Conservation (phyloP, 2,113 vertebrate genomes). For the Prolemur simus region DNA sequence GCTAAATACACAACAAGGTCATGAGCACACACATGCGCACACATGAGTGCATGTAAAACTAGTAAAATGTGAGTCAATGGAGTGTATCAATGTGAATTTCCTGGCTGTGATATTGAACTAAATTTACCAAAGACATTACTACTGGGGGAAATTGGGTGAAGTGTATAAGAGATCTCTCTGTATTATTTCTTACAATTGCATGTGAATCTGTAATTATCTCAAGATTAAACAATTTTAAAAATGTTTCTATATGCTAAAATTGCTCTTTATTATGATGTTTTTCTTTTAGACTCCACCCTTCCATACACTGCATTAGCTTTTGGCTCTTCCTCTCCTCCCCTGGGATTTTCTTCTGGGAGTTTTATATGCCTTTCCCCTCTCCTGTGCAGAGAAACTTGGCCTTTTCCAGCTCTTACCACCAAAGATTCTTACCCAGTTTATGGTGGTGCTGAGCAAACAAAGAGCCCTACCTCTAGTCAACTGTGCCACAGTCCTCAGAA, state of each 20-base stretch:
- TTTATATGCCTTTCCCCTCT: neutral
- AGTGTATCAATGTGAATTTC: neutral
- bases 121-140: neutral
- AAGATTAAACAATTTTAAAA: neutral
- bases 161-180: neutral
- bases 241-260: neutral
- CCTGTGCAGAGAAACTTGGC: neutral
- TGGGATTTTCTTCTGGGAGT: neutral
- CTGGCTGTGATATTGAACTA: neutral
- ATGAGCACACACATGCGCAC: neutral
- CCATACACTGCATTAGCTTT: neutral
- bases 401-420: neutral
- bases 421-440: neutral
- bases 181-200: neutral
- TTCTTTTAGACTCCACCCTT: neutral
- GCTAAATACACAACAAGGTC: neutral
- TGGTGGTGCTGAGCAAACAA: neutral
- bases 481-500: neutral
- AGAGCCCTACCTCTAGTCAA: neutral
- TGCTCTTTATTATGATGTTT: neutral
- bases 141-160: neutral
- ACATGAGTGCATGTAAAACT: neutral
- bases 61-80: neutral
- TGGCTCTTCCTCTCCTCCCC: no score
- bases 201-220: neutral